Percentiles rank a stretch among this genome's conserved stretches.
Conservation (phyloP, 2,888 invertebrate genomes). For the Abscondita cerata region DNA sequence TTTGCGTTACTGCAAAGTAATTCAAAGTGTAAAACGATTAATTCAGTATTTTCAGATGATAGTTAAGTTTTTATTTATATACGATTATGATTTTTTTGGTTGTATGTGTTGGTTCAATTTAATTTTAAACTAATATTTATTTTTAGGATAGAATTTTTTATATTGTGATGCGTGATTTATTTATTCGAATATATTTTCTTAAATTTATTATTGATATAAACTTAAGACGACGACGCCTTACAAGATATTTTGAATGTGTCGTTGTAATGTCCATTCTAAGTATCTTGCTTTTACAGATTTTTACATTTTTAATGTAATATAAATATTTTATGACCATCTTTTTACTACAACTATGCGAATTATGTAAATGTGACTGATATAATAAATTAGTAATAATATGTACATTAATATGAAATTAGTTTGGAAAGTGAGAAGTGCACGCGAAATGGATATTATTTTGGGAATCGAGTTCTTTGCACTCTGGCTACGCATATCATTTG, state of each 20-base stretch:
- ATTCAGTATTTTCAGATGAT: slow-evolving; percentile 37
- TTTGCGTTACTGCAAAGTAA: slow-evolving; percentile 19
- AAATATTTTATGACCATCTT: slow-evolving; percentile 46
- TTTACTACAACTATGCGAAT: slow-evolving; percentile 44
- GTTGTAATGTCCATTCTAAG: slow-evolving; percentile 38
- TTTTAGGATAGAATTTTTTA: slow-evolving; percentile 28
- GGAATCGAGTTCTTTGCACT: too few species aligned
- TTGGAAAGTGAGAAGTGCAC: too few species aligned
- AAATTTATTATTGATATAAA: slow-evolving; percentile 26
- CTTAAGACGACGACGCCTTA: slow-evolving; percentile 38
- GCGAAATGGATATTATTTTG: too few species aligned
- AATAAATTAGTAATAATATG: slow-evolving; percentile 24
- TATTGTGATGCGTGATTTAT: slow-evolving; percentile 42
- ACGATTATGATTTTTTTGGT: too few species aligned
- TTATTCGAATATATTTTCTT: slow-evolving; percentile 32
- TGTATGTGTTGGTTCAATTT: slow-evolving; percentile 16
- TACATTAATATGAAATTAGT: too few species aligned
- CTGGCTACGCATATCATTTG: too few species aligned
- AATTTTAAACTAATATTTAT: slow-evolving; percentile 31
- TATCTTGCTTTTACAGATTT: slow-evolving; percentile 40
- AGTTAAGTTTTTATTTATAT: too few species aligned
- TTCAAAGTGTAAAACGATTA: slow-evolving; percentile 27
- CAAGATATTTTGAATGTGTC: slow-evolving; percentile 39
- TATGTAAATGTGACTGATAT: slow-evolving; percentile 42
- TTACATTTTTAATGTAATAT: slow-evolving; percentile 45